A percentile compares a stretch with the other conserved stretches of the same genome.
phyloP scores from a whole-genome alignment of 2,888 invertebrate species.

The Agrochola litura region DNA sequence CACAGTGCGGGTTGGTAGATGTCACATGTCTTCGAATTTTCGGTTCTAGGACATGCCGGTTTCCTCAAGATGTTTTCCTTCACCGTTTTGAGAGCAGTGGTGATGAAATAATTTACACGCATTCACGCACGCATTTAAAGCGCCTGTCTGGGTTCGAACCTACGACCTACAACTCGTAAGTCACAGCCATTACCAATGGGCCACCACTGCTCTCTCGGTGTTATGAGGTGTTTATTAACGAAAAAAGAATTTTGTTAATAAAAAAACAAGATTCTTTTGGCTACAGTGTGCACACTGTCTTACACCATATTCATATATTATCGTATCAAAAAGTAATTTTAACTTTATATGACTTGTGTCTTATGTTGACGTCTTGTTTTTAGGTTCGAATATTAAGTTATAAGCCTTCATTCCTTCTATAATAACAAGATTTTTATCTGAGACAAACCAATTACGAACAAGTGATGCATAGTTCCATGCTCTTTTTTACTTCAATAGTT shows the following conservation, averaged over 20 bases:
- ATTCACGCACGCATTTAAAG: no score
- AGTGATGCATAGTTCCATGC: background rate
- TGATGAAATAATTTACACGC: no score
- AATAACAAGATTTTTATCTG: constrained; percentile 18
- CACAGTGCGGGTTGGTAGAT: no score
- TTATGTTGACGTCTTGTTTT: constrained; percentile 19
- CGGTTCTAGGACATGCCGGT: no score
- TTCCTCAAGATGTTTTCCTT: no score
- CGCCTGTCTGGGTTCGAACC: no score
- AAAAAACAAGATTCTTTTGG: background rate
- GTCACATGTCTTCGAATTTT: no score
- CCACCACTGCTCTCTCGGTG: no score
- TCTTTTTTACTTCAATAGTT: background rate
- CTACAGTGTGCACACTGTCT: constrained; percentile 4
- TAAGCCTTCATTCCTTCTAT: constrained; percentile 5
- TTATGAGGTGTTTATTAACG: background rate
- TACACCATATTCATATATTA: constrained; percentile 13
- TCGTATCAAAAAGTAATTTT: constrained; percentile 55
- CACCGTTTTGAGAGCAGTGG: no score
- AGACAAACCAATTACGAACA: background rate
- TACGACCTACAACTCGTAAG: no score
- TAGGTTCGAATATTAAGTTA: constrained; percentile 23
- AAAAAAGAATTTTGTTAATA: background rate
- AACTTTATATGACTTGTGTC: constrained; percentile 45
- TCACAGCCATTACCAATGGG: no score